These are phyloP conservation scores for Hucho hucho DNA, from an alignment of 2,113 vertebrate genomes.

Conservation along the genomic window DNA sequence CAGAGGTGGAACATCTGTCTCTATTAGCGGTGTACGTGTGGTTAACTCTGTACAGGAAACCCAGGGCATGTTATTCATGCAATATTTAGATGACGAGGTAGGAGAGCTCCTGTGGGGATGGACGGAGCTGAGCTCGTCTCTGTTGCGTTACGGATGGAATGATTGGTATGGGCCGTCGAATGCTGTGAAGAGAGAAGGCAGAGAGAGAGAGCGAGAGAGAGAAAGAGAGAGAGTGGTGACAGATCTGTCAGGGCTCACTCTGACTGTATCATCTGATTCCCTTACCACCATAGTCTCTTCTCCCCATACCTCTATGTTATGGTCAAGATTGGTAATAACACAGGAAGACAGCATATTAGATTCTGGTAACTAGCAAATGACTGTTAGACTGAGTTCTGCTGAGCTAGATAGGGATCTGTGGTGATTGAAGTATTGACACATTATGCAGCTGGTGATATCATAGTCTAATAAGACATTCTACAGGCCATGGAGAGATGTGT, in stretches of 20 bases:
- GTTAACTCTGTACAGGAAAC: slow-evolving; percentile 62
- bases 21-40: slow-evolving; percentile 50
- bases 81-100: slow-evolving; percentile 73
- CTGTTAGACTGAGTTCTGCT: slow-evolving; percentile 13
- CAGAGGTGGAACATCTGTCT: slow-evolving; percentile 64
- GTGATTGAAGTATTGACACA: slow-evolving; percentile 20
- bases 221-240: slow-evolving; percentile 4
- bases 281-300: slow-evolving; percentile 13
- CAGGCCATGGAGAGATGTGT: not conserved
- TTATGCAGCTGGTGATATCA: not conserved
- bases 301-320: slow-evolving; percentile 26
- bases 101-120: slow-evolving; percentile 61
- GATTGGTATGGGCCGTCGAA: slow-evolving; percentile 49
- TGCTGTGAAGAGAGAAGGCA: not conserved
- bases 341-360: slow-evolving; percentile 12
- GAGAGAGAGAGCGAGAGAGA: not conserved
- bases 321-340: slow-evolving; percentile 37
- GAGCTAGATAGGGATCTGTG: slow-evolving; percentile 30
- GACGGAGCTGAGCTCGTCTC: slow-evolving; percentile 29
- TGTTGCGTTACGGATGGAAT: slow-evolving; percentile 29
- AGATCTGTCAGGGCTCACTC: slow-evolving; percentile 15
- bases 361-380: slow-evolving; percentile 29
- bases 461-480: not conserved
- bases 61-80: slow-evolving; percentile 69
- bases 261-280: slow-evolving; percentile 30